Evolutionary conservation across 1,140 invertebrate genomes (phyloP), one percentile per base, ranked within the genome.

Genomic region (Microplitis mediator): DNA sequence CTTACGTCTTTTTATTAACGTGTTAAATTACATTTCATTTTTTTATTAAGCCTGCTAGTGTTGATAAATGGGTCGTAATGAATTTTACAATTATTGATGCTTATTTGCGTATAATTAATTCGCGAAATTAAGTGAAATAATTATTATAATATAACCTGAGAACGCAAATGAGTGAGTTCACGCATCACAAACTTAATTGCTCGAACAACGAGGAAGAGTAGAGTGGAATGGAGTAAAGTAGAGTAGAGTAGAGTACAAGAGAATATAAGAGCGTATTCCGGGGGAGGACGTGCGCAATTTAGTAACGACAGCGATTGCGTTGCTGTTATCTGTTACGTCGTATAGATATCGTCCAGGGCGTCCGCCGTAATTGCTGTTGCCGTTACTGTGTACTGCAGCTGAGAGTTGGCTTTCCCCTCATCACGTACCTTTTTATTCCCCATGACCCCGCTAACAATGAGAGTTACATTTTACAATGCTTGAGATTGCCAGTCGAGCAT

Each of bases 271-370:
- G 52, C 62, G n/a, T 52, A 68, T 13, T 9, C 51, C 63, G 63
- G 14, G 34, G 36, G 60, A 58, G 65, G 34, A 71, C 71, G 74
- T 73, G 70, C 64, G 31, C 56, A 73, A 76, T 71, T 73, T 69
- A 71, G 52, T 70, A 60, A 69, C 64, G 58, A 71, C 72, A 66
- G 52, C 71, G 63, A 11, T 63, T 50, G 39, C 61, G 50, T 69
- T 69, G 9, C 50, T 67, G 65, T 67, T 54, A 67, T 67, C 65
- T 67, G 65, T 67, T 67, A 67, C n/a, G 65, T 67, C 65, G 65
- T 45, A 45, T 67, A 67, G 65, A 67, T 67, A 67, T 35, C 50
- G 13, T 34, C 50, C 50, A 50, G 34, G 14, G 34, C 36, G 62
- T 14, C 50, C 50, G 3, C 5, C 6, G 65, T 67, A 67, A 67